Base-by-base conservation (phyloP, 2,797 vertebrate species). In the Catharus ustulatus region DNA sequence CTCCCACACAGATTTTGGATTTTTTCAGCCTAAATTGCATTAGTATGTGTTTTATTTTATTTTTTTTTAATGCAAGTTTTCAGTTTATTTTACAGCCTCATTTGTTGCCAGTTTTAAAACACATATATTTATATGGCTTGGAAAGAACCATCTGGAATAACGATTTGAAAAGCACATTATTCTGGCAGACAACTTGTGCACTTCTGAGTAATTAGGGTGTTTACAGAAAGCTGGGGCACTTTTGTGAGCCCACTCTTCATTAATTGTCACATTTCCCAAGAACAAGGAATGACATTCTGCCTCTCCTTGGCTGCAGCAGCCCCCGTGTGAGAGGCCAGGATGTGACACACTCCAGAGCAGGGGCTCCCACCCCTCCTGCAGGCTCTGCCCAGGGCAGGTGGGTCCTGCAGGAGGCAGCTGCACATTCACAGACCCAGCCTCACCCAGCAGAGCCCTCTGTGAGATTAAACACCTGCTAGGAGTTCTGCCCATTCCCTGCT, bases 111-210 rank as follows among this genome's bases (percentile, higher is more conserved):
- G 30, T 45, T 87, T 87, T 42, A 63, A 89, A 74, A 61, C 67
- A 68, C 58, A 43, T 87, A 23, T 74, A 85, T 93, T 92, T 93
- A 77, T 68, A 85, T 1, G 64, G 76, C 55, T 89, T 61, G 84
- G 85, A 75, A 93, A 69, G 82, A 85, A 75, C 89, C 87, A 93
- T 92, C 93, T 96, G 93, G 84, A 91, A 63, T 13, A 86, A 38
- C 0, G 1, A 59, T n/a, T 79, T 72, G 76, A 78, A 80, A 82
- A 92, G 91, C 73, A 68, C 42, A 52, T 80, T 84, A 66, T 93
- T 78, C 84, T 95, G 90, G 79, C 89, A 91, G 57, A 45, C n/a
- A 51, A 20, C 64, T 87, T 15, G 51, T 48, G 54, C 59, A 51
- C 84, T 91, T 85, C 30, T 32, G 46, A 51, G 46, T 69, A 87